Percentiles rank a stretch among this genome's conserved stretches.
These are phyloP conservation scores for Amiota minor DNA, from an alignment of 2,888 invertebrate genomes.

Conservation along the genomic window DNA sequence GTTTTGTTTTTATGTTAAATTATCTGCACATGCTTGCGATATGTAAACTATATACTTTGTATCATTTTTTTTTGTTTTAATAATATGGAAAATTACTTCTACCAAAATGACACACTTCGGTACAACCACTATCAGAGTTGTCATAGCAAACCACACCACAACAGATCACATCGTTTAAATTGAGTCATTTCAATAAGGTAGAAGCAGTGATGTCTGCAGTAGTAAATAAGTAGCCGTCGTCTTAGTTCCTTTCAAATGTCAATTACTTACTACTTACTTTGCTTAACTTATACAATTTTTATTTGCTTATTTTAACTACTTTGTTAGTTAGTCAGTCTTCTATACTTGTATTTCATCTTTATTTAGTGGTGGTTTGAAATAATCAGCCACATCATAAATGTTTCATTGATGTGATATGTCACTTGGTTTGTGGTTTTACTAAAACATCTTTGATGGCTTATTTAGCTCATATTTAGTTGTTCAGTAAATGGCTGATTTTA, in stretches of 20 bases:
- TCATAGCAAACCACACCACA: conserved; percentile 9
- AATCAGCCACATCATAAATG: no score
- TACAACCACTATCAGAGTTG: conserved; percentile 22
- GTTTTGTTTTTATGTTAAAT: neutral
- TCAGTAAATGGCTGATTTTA: no score
- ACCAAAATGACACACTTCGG: conserved; percentile 61
- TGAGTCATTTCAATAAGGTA: conserved; percentile 3
- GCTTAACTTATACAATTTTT: no score
- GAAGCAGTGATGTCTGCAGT: neutral
- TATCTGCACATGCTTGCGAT: neutral
- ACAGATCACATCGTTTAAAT: conserved; percentile 8
- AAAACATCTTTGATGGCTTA: no score
- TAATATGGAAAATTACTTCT: conserved; percentile 45
- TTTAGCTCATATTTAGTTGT: no score
- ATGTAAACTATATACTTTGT: conserved; percentile 11
- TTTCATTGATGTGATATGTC: no score
- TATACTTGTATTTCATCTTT: no score
- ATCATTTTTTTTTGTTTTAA: neutral
- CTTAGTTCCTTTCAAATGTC: conserved; percentile 28
- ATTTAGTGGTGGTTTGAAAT: no score
- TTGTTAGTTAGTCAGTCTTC: no score
- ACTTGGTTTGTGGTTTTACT: no score
- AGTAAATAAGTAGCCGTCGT: neutral
- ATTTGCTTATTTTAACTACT: no score
- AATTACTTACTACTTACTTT: conserved; percentile 3